A percentile compares a stretch with the other conserved stretches of the same genome.
These are phyloP conservation scores for Elgaria multicarinata DNA, from an alignment of 2,113 vertebrate species.

Conservation along the genomic window DNA sequence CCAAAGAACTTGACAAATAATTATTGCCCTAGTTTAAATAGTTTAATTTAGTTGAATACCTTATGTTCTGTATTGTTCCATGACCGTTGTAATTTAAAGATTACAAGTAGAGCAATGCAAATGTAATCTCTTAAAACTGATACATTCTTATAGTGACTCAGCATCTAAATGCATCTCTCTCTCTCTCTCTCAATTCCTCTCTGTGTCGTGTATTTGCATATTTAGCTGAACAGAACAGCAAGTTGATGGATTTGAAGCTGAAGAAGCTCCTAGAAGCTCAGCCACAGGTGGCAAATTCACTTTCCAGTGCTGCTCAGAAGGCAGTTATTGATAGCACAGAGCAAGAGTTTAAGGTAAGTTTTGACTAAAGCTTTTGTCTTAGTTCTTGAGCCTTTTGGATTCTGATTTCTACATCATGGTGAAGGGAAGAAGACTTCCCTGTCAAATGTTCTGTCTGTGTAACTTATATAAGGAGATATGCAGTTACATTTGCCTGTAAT, in stretches of 20 bases:
- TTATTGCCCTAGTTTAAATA: not conserved
- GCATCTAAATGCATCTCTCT: slow-evolving; percentile 69
- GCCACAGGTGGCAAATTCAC: slow-evolving; percentile 85
- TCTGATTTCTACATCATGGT: slow-evolving; percentile 49
- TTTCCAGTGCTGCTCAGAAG: slow-evolving; percentile 76
- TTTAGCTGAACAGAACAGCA: slow-evolving; percentile 89
- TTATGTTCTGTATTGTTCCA: slow-evolving; percentile 16
- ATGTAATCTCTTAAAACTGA: slow-evolving; percentile 60
- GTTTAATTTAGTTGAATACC: not conserved
- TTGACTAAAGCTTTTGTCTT: slow-evolving; percentile 61
- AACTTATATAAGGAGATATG: not conserved
- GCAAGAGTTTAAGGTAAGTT: slow-evolving; percentile 81
- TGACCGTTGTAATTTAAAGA: slow-evolving; percentile 37
- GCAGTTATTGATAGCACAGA: slow-evolving; percentile 72
- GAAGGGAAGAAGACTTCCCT: slow-evolving; percentile 60
- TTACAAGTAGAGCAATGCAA: slow-evolving; percentile 51
- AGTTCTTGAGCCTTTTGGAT: slow-evolving; percentile 26
- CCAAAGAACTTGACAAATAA: not conserved
- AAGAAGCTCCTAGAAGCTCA: slow-evolving; percentile 88
- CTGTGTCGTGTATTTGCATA: slow-evolving; percentile 72
- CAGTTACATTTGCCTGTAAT: not conserved
- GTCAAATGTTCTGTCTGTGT: slow-evolving; percentile 17
- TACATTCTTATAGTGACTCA: slow-evolving; percentile 52
- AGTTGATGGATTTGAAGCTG: slow-evolving; percentile 90
- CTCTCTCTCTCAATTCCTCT: not conserved